Base-by-base conservation (phyloP, 1,140 invertebrate species). In the Trypoxylus dichotomus region DNA sequence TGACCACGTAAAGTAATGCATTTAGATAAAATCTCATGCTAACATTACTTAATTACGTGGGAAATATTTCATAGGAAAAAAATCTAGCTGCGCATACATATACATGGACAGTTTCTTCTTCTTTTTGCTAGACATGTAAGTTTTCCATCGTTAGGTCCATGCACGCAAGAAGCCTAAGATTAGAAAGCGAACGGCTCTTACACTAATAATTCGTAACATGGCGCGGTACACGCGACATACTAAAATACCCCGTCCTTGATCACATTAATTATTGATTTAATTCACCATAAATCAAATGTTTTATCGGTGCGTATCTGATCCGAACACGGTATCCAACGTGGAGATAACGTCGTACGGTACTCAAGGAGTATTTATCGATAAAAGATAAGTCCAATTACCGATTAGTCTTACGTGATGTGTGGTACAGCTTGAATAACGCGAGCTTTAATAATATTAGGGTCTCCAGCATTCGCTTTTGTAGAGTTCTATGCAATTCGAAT, bases 221-320 rank as follows among this genome's bases (percentile, higher is more conserved):
- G 47, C 47, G 47, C 47, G 7, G 47, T 54, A 19, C 47, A 54
- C 47, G 47, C 47, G 47, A 54, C 47, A 54, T 54, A 19, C 19
- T 54, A n/a, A 19, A 54, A 54, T 54, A 54, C 47, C 47, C 32
- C 32, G 32, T 37, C 32, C 47, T 54, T 19, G 47, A 54, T 54
- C 47, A 54, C 19, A 54, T 54, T 54, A 54, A 54, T 54, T 54
- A 54, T 54, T 54, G 47, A 54, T 54, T 54, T 54, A 54, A 54
- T 54, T 54, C 47, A 54, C 47, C 19, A 54, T 54, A 54, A 54
- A 54, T 54, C 47, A 54, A 54, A 54, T 19, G 47, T 15, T 19
- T 54, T 54, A 54, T 54, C 47, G 47, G 47, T 19, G 47, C 15
- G 47, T 54, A 54, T 54, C 47, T 54, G 47, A 19, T 54, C 47